These are phyloP conservation scores for Sminthurides aquaticus DNA, from an alignment of 2,888 invertebrate genomes.

Conservation along the genomic window DNA sequence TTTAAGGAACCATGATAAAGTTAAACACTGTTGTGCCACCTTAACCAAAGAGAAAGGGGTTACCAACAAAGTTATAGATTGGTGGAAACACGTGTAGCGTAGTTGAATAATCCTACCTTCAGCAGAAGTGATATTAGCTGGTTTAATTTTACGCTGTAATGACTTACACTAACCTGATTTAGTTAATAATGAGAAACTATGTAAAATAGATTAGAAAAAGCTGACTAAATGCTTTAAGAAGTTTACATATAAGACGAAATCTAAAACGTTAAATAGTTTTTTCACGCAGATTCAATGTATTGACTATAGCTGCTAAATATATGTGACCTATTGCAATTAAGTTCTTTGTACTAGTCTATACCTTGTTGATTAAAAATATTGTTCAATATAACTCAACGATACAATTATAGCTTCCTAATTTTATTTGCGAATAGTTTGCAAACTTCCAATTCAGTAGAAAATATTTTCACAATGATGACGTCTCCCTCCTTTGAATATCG, in stretches of 20 bases:
- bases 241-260: background rate
- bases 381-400: no score
- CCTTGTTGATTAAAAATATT: no score
- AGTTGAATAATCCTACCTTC: background rate
- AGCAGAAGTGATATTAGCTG: background rate
- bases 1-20: constrained; percentile 34
- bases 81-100: constrained; percentile 11
- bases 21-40: constrained; percentile 24
- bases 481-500: no score
- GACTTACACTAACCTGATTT: no score
- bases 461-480: no score
- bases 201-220: background rate
- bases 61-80: constrained; percentile 29
- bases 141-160: background rate
- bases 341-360: no score
- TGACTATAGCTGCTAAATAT: background rate
- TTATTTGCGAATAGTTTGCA: no score
- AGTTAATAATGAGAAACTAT: background rate
- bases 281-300: background rate
- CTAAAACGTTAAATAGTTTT: background rate
- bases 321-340: background rate
- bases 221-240: background rate
- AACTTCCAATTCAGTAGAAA: no score
- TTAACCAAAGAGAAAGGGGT: constrained; percentile 29
- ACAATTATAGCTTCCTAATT: no score